phyloP scores from a whole-genome alignment of 1,140 invertebrate species.

The Brachionus koreanus region DNA sequence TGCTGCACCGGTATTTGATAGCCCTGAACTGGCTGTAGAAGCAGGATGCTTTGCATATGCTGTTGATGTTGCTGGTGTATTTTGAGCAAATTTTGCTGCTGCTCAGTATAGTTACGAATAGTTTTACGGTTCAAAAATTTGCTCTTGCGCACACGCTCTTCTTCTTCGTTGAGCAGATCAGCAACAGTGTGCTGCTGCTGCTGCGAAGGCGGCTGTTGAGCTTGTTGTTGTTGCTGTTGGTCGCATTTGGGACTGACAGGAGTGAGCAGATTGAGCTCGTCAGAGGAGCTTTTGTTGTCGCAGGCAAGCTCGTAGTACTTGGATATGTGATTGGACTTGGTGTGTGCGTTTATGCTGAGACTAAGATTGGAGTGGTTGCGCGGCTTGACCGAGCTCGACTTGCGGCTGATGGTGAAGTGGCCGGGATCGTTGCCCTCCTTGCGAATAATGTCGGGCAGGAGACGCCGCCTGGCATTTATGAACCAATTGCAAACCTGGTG shows the following conservation, averaged over 20 bases:
- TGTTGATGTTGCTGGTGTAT: not conserved
- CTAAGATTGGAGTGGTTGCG: not conserved
- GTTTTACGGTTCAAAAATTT: conserved; percentile 21
- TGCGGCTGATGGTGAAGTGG: conserved; percentile 82
- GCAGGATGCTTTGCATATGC: not conserved
- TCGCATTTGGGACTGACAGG: conserved; percentile 5
- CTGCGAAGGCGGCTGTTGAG: too few species aligned
- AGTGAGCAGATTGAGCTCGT: not conserved
- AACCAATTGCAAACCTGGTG: conserved; percentile 94
- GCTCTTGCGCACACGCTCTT: not conserved
- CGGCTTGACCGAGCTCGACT: conserved; percentile 50
- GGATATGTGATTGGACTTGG: conserved; percentile 26
- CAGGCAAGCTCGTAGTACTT: conserved; percentile 11
- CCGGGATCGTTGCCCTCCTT: conserved; percentile 84
- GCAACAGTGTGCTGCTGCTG: not conserved
- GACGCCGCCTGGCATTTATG: conserved; percentile 83
- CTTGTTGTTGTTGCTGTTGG: too few species aligned
- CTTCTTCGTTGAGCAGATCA: not conserved
- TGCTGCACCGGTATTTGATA: not conserved
- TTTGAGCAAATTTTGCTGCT: not conserved
- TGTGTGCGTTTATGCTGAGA: not conserved
- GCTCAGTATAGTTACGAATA: conserved; percentile 38
- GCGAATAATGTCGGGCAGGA: conserved; percentile 85
- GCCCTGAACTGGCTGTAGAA: not conserved
- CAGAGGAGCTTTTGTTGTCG: not conserved